Evolutionary conservation across 2,888 invertebrate genomes (phyloP).

Genomic region (Athalia rosae): DNA sequence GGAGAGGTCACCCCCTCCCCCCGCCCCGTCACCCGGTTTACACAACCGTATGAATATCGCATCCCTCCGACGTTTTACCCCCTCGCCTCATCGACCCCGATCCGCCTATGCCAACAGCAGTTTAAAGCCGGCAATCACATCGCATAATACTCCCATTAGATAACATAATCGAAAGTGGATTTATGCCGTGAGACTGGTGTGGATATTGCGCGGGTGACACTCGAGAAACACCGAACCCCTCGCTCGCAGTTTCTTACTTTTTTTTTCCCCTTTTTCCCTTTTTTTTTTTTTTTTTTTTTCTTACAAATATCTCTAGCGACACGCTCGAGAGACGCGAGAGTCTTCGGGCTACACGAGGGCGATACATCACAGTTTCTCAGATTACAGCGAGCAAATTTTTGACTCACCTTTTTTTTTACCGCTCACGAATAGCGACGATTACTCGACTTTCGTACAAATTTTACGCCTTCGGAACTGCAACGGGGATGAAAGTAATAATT

Average conservation of each 20-base stretch:
- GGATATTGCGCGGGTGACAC: conserved; percentile 34
- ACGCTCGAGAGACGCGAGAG: conserved; percentile 31
- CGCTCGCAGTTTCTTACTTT: neutral
- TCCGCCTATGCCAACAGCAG: conserved; percentile 55
- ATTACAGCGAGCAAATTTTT: neutral
- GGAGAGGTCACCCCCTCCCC: conserved; percentile 42
- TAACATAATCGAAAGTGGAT: conserved; percentile 72
- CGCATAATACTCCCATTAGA: conserved; percentile 72
- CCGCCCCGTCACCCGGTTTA: conserved; percentile 39
- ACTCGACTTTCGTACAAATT: no score
- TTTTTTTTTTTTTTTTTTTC: neutral
- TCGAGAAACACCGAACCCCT: conserved; percentile 6
- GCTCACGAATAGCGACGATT: no score
- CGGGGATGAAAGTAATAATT: conserved; percentile 23
- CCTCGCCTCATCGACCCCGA: conserved; percentile 20
- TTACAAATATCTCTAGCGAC: conserved; percentile 25
- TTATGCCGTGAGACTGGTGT: conserved; percentile 60
- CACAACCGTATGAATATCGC: conserved; percentile 46
- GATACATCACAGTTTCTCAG: conserved; percentile 38
- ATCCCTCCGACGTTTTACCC: conserved; percentile 1
- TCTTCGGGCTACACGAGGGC: conserved; percentile 54
- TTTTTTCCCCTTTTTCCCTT: neutral
- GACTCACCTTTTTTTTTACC: no score
- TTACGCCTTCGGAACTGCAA: no score
- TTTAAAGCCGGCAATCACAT: conserved; percentile 71